phyloP scores from a whole-genome alignment of 2,888 invertebrate genomes.

The Leptinotarsa rubiginosa region DNA sequence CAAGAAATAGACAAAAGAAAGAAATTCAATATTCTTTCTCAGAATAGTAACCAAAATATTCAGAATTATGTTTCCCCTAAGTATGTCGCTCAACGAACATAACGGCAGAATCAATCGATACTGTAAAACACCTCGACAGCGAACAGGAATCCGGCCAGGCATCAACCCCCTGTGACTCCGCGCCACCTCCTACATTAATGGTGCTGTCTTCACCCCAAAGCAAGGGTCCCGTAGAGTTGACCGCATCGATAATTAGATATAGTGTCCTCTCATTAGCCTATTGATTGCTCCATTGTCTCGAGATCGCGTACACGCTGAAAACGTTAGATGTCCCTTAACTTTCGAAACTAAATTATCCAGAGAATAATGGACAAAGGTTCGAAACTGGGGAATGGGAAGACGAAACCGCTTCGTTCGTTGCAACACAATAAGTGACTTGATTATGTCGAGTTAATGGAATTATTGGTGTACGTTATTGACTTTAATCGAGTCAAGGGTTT shows the following conservation, averaged over 20 bases:
- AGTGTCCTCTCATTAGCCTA: conserved; percentile 69
- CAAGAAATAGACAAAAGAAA: no score
- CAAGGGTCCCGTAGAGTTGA: conserved; percentile 43
- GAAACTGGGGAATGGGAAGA: conserved; percentile 42
- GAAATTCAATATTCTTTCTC: neutral
- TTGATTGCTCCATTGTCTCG: conserved; percentile 69
- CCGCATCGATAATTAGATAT: conserved; percentile 60
- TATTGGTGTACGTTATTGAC: conserved; percentile 38
- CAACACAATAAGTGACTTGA: conserved; percentile 53
- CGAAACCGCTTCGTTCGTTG: conserved; percentile 44
- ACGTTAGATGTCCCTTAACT: conserved; percentile 60
- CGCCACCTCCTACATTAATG: conserved; percentile 14
- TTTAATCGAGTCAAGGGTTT: conserved; percentile 31
- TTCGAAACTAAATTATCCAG: conserved; percentile 62
- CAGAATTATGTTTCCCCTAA: neutral
- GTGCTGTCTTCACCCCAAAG: conserved; percentile 23
- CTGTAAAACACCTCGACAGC: conserved; percentile 4
- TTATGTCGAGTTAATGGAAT: conserved; percentile 46
- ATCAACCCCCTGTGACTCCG: conserved; percentile 20
- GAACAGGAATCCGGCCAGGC: conserved; percentile 11
- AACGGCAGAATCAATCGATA: neutral
- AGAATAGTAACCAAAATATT: neutral
- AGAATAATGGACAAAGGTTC: conserved; percentile 64
- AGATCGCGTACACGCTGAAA: conserved; percentile 50
- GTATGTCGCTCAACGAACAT: neutral